Base-by-base conservation (phyloP, 2,797 vertebrate genomes). In the Acanthurus tractus region DNA sequence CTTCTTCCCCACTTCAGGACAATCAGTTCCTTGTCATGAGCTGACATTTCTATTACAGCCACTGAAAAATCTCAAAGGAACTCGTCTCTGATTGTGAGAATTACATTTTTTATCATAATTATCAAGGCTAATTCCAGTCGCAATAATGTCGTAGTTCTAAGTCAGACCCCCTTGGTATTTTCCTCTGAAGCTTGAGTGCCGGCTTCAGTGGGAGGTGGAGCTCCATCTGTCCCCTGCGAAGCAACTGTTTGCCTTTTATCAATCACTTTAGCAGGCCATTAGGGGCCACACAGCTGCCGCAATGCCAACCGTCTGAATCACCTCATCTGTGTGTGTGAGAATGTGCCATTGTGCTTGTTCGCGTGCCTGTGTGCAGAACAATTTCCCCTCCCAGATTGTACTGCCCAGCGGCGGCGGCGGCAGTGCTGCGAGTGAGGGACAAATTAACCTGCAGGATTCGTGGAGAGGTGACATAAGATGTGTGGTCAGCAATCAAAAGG, bases 161-260 rank as follows among this genome's bases (percentile, higher is more conserved):
- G 55, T 77, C 68, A 81, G 67, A 67, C 65, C 76, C 62, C 54
- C 69, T 71, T 36, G 2, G 48, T 44, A 29, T 78, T 84, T 82
- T 55, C 40, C 73, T 80, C 65, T 73, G 63, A 87, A 79, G 82
- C 78, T 68, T 2, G 71, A 86, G 81, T 71, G 76, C 74, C 81
- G 70, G 86, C 80, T 83, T 83, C 73, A 71, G 84, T 84, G 85
- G 84, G 83, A 82, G 82, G 88, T 84, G 83, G 13, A 70, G 72
- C 84, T 87, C 88, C 92, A 90, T 90, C 91, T 89, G 88, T 88
- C 86, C 82, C 78, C 82, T 63, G 83, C 34, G 17, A 78, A 89
- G 84, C 79, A 78, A 92, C 87, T 85, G 89, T 89, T 92, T 88
- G 72, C 83, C 86, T 92, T 93, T 92, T 92, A 92, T 94, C 91